phyloP scores from a whole-genome alignment of 2,888 invertebrate genomes.

The Pandemis heparana region DNA sequence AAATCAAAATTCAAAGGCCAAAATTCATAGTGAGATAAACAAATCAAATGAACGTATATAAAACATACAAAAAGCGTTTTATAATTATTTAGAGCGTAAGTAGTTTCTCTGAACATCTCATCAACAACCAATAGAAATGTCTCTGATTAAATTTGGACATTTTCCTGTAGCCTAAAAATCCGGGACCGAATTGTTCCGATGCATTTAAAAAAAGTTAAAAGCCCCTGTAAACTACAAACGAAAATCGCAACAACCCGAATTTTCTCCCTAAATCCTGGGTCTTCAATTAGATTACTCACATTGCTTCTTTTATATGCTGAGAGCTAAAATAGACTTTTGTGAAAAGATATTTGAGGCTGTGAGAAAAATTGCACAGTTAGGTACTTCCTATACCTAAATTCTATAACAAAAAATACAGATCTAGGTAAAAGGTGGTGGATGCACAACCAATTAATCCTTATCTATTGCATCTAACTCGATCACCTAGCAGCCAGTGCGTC shows the following conservation, averaged over 20 bases:
- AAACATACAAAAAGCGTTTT: background rate
- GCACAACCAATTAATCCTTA: too few relatives aligned
- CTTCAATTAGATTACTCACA: conserved; percentile 38
- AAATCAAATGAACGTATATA: background rate
- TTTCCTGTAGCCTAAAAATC: conserved; percentile 2
- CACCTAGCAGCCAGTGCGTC: too few relatives aligned
- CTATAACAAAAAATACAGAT: too few relatives aligned
- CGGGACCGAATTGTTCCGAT: conserved; percentile 16
- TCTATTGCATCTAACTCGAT: too few relatives aligned
- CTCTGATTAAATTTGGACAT: background rate
- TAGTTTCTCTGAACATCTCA: background rate
- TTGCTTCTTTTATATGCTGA: conserved; percentile 30
- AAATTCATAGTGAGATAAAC: background rate
- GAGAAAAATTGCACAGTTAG: too few relatives aligned
- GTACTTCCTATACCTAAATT: too few relatives aligned
- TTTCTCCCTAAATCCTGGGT: conserved; percentile 31
- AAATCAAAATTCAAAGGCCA: background rate
- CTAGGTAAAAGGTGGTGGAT: too few relatives aligned
- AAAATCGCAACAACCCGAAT: conserved; percentile 33
- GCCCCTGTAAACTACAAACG: conserved; percentile 26
- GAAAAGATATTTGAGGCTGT: too few relatives aligned
- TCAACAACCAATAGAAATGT: background rate
- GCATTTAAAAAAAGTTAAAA: conserved; percentile 35
- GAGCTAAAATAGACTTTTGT: too few relatives aligned
- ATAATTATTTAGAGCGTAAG: background rate